Conservation (phyloP, 2,888 invertebrate genomes). For the Pheosia gnoma region DNA sequence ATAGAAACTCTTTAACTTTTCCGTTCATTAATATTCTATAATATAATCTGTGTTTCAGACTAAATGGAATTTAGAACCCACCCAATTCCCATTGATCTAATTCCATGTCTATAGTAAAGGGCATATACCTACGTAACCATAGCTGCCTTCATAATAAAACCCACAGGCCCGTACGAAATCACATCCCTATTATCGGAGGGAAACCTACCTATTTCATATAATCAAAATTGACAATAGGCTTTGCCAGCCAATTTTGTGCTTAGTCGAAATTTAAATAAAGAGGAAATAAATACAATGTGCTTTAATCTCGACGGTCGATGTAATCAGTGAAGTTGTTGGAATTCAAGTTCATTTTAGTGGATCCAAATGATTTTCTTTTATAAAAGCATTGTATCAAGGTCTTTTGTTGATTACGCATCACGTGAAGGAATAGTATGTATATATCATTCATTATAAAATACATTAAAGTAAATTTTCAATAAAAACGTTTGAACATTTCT, state of each 20-base stretch:
- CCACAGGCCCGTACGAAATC: background rate
- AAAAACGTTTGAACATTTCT: background rate
- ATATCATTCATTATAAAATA: no score
- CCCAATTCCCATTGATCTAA: background rate
- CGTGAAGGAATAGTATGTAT: background rate
- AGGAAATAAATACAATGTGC: slow-evolving; percentile 3
- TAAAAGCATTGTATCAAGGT: background rate
- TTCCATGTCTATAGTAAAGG: background rate
- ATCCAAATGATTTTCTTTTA: background rate
- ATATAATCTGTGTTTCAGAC: no score
- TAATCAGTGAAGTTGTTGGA: background rate
- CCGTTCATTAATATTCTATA: no score
- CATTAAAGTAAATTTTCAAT: background rate
- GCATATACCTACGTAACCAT: background rate
- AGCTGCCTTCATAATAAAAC: background rate
- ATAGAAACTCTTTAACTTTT: no score
- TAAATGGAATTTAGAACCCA: background rate
- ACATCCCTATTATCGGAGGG: background rate
- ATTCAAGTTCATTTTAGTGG: no score
- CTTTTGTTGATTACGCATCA: background rate
- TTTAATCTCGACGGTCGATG: background rate
- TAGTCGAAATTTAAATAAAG: slow-evolving; percentile 27
- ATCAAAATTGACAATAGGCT: slow-evolving; percentile 9
- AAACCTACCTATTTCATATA: background rate
- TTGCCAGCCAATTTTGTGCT: slow-evolving; percentile 12